A percentile compares a stretch with the other conserved stretches of the same genome.
Conservation (phyloP, 2,113 vertebrate species). For the Zingel zingel region DNA sequence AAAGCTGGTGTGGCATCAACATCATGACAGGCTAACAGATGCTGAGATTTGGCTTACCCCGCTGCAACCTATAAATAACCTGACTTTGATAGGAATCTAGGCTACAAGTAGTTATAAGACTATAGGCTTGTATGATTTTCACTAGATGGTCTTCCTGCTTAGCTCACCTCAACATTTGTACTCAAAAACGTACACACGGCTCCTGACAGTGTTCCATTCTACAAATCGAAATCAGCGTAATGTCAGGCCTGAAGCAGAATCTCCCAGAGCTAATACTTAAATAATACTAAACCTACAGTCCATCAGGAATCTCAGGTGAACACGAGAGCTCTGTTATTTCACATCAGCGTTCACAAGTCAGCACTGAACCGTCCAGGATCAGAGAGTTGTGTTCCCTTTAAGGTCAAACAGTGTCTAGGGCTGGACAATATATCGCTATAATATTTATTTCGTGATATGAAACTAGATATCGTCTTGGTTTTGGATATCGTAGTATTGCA, state of each 20-base stretch:
- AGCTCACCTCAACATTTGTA: not conserved
- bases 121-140: conserved; percentile 18
- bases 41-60: conserved; percentile 16
- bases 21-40: conserved; percentile 33
- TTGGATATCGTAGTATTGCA: too few species aligned
- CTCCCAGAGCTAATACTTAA: not conserved
- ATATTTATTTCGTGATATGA: too few species aligned
- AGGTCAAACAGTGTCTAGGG: not conserved
- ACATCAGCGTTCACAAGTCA: conserved; percentile 3
- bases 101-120: conserved; percentile 22
- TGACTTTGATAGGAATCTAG: conserved; percentile 40
- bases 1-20: not conserved
- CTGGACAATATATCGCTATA: too few species aligned
- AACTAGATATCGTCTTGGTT: too few species aligned
- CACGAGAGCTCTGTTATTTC: not conserved
- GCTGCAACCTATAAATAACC: conserved; percentile 49
- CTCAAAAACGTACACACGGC: not conserved
- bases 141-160: conserved; percentile 24
- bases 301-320: not conserved
- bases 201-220: not conserved
- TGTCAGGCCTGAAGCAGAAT: not conserved
- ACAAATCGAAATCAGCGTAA: not conserved
- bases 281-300: not conserved
- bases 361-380: not conserved
- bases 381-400: not conserved